These are phyloP conservation scores for Drosophila bocki DNA, from an alignment of 1,140 invertebrate genomes.

Conservation along the genomic window DNA sequence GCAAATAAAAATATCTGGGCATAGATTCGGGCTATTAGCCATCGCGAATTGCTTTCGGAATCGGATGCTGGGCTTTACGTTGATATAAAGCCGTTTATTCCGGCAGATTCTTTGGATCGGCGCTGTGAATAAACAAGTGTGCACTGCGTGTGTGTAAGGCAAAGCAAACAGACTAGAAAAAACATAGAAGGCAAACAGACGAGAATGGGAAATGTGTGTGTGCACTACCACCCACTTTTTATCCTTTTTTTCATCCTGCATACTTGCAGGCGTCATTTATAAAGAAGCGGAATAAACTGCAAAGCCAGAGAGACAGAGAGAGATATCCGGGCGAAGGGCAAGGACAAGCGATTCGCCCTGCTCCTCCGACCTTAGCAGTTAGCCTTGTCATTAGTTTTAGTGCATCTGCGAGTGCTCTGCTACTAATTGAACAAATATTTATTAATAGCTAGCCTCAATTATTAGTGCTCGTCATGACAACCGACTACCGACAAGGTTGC, in stretches of 20 bases:
- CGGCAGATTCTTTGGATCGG: constrained; percentile 21
- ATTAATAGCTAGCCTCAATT: constrained; percentile 48
- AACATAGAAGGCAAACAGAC: constrained; percentile 57
- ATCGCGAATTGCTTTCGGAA: constrained; percentile 20
- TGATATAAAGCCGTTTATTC: constrained; percentile 26
- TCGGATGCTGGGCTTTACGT: constrained; percentile 12
- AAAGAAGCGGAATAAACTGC: constrained; percentile 51
- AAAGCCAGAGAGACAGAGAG: constrained; percentile 15
- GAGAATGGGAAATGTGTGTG: constrained; percentile 34
- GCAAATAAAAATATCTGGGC: constrained; percentile 10
- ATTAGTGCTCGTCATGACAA: constrained; percentile 29
- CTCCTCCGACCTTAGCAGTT: constrained; percentile 50
- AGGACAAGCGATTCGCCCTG: constrained; percentile 31
- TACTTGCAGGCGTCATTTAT: constrained; percentile 59
- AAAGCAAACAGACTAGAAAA: constrained; percentile 59
- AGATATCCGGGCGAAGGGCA: constrained; percentile 8
- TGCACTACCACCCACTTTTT: not conserved
- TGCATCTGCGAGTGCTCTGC: constrained; percentile 33
- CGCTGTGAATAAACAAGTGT: constrained; percentile 35
- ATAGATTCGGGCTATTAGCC: constrained; percentile 27
- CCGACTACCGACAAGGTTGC: constrained; percentile 9
- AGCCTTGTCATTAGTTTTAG: constrained; percentile 63
- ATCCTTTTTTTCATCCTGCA: constrained; percentile 42
- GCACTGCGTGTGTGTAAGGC: constrained; percentile 16
- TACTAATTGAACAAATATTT: constrained; percentile 58